Evolutionary conservation across 2,888 invertebrate genomes (phyloP).

Genomic region (Patella pellucida): DNA sequence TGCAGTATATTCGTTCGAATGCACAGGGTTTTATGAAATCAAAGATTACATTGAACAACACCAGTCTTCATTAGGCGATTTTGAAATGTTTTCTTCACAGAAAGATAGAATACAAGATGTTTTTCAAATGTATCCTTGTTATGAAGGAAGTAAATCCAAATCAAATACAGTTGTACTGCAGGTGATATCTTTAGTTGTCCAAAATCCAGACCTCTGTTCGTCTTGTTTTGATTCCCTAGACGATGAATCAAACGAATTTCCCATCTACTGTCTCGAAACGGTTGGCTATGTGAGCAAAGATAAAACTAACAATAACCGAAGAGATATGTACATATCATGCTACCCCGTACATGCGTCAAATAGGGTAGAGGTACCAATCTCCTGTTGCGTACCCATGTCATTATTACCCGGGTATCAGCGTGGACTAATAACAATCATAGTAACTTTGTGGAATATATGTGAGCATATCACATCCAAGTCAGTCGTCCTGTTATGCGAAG

Average conservation of each 20-base stretch:
- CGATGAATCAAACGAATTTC: background rate
- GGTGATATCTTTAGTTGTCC: too few relatives aligned
- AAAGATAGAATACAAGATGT: background rate
- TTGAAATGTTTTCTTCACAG: background rate
- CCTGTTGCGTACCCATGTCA: background rate
- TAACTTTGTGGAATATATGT: background rate
- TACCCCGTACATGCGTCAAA: background rate
- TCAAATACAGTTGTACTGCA: too few relatives aligned
- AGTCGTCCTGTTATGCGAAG: background rate
- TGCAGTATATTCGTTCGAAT: too few relatives aligned
- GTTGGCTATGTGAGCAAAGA: background rate
- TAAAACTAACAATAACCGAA: background rate
- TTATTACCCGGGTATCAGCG: background rate
- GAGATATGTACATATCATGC: background rate
- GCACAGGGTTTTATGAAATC: too few relatives aligned
- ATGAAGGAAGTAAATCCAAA: background rate
- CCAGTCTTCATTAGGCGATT: background rate
- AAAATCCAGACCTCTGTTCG: too few relatives aligned
- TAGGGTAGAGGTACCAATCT: background rate
- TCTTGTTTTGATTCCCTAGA: too few relatives aligned
- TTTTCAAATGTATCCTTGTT: background rate
- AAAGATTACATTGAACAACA: too few relatives aligned
- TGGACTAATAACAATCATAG: background rate
- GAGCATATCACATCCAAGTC: background rate
- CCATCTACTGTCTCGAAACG: background rate